A percentile compares a stretch with the other conserved stretches of the same genome.
Evolutionary conservation across 1,140 invertebrate species (phyloP).

Genomic region (Drosophila lacertosa): DNA sequence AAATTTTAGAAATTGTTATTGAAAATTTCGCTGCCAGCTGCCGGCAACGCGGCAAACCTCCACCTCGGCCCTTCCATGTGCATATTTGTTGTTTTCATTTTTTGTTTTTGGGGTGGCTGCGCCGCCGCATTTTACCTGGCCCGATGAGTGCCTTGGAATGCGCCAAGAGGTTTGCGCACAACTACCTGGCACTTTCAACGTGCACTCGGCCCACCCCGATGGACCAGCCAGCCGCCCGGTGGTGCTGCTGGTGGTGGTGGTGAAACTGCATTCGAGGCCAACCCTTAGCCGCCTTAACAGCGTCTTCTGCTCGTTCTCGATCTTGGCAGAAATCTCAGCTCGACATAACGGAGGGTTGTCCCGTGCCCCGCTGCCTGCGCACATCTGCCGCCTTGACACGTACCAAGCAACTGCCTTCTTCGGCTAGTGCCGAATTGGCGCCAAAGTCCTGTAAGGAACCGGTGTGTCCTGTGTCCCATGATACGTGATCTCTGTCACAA

Average conservation of each 20-base stretch:
- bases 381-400: constrained; percentile 52
- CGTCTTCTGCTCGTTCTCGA: constrained; percentile 47
- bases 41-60: constrained; percentile 23
- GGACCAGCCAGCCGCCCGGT: constrained; percentile 45
- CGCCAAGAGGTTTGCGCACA: constrained; percentile 78
- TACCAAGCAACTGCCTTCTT: constrained; percentile 45
- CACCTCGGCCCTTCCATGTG: background rate
- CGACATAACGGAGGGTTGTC: constrained; percentile 34
- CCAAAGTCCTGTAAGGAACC: constrained; percentile 48
- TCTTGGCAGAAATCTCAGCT: constrained; percentile 52
- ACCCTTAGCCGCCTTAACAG: constrained; percentile 44
- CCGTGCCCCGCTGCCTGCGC: constrained; percentile 24
- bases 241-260: constrained; percentile 42
- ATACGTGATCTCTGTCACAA: constrained; percentile 21
- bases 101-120: constrained; percentile 51
- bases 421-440: constrained; percentile 33
- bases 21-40: constrained; percentile 56
- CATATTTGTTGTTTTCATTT: too few relatives aligned
- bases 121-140: constrained; percentile 68
- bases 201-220: constrained; percentile 63
- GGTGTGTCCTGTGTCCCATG: constrained; percentile 39
- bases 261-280: constrained; percentile 63
- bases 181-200: constrained; percentile 69
- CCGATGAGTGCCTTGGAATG: constrained; percentile 74
- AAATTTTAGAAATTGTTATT: constrained; percentile 51